A percentile compares a stretch with the other conserved stretches of the same genome.
These are phyloP conservation scores for Tokudaia muenninki DNA, from an alignment of 2,797 vertebrate genomes.

Conservation along the genomic window DNA sequence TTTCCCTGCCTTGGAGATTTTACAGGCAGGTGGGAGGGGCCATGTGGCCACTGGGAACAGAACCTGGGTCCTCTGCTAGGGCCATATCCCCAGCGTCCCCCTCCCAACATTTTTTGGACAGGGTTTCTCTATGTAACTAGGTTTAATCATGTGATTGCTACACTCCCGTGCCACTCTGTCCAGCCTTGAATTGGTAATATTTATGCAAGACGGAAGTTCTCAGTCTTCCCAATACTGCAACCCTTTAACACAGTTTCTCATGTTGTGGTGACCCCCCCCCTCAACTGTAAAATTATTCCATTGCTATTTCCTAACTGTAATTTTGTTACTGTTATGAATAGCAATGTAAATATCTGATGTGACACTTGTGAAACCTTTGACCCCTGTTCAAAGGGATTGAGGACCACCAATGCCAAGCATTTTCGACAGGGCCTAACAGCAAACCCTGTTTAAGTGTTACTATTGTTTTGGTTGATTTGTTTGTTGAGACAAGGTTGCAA, in stretches of 20 bases:
- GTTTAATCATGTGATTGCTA: background rate
- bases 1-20: background rate
- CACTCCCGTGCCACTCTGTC: background rate
- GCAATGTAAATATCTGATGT: background rate
- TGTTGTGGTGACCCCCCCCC: background rate
- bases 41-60: background rate
- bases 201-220: background rate
- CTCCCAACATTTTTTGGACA: background rate
- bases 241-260: background rate
- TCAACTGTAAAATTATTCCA: background rate
- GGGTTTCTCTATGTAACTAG: background rate
- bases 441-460: background rate
- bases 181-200: background rate
- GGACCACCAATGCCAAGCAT: background rate
- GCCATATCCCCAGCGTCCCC: background rate
- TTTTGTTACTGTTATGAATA: background rate
- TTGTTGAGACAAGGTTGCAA: background rate
- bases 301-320: background rate
- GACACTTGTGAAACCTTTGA: background rate
- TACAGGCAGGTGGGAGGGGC: background rate
- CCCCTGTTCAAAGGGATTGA: background rate
- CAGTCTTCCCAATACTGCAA: background rate
- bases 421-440: background rate
- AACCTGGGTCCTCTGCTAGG: background rate
- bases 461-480: background rate